Conservation (phyloP, 2,888 invertebrate species). For the Sycophila texana region DNA sequence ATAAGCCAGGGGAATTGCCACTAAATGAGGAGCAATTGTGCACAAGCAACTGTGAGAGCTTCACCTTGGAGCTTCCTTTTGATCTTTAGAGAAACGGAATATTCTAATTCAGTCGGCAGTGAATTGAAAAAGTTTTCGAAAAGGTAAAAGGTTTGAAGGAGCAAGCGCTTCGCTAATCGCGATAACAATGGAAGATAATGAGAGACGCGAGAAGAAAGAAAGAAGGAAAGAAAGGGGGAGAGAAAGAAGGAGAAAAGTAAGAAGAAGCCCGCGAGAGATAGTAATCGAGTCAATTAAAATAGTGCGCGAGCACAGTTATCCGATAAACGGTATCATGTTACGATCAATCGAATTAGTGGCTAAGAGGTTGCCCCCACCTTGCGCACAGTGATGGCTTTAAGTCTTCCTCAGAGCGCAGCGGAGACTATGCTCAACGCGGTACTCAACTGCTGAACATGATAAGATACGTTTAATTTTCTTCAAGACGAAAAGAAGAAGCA, state of each 20-base stretch:
- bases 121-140: background rate
- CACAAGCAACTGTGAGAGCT: too few relatives aligned
- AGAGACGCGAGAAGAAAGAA: background rate
- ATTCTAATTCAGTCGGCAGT: background rate
- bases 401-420: too few relatives aligned
- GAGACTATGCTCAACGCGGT: too few relatives aligned
- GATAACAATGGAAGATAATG: background rate
- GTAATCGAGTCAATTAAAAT: conserved; percentile 71
- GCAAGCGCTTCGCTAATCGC: background rate
- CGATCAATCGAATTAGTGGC: conserved; percentile 68
- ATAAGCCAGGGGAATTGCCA: background rate
- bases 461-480: too few relatives aligned
- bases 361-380: conserved; percentile 48
- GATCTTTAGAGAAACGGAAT: too few relatives aligned
- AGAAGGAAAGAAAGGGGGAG: background rate
- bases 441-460: too few relatives aligned
- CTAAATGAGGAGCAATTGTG: too few relatives aligned
- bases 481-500: too few relatives aligned
- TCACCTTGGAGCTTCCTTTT: background rate
- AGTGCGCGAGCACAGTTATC: conserved; percentile 64
- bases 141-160: background rate
- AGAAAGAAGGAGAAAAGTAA: conserved; percentile 12
- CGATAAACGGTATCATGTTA: conserved; percentile 68
- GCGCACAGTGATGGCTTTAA: background rate
- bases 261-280: conserved; percentile 55